These are phyloP conservation scores for Steinernema carpocapsae DNA, from an alignment of 2,888 invertebrate genomes.

Conservation along the genomic window DNA sequence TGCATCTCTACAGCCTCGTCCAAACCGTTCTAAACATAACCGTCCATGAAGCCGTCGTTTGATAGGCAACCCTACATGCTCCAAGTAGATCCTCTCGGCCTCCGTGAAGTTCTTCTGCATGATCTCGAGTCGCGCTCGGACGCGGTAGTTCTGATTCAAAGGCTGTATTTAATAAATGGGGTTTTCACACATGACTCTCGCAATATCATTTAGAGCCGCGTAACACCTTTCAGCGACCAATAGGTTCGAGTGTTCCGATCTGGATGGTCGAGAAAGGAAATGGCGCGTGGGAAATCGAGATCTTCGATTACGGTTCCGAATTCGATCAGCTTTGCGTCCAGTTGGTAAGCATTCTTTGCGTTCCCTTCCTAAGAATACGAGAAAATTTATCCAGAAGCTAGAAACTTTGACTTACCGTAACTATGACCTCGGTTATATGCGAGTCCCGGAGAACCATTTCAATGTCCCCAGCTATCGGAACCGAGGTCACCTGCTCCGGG, in stretches of 20 bases:
- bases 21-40: constrained; percentile 74
- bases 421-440: constrained; percentile 80
- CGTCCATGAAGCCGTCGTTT: too few relatives aligned
- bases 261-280: constrained; percentile 59
- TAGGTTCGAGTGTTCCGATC: constrained; percentile 74
- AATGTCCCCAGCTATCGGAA: constrained; percentile 82
- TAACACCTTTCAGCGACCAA: constrained; percentile 80
- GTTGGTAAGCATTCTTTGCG: constrained; percentile 76
- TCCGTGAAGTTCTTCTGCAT: constrained; percentile 84
- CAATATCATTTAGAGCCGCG: constrained; percentile 87
- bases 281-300: constrained; percentile 78
- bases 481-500: constrained; percentile 81
- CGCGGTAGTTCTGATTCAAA: constrained; percentile 75
- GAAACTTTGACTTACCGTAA: constrained; percentile 66
- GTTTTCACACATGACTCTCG: constrained; percentile 74
- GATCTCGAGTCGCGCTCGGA: constrained; percentile 85
- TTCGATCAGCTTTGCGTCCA: constrained; percentile 87
- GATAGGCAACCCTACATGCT: constrained; percentile 74
- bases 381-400: neutral
- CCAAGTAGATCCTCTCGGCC: constrained; percentile 89
- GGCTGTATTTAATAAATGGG: too few relatives aligned
- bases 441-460: constrained; percentile 79
- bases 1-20: constrained; percentile 90
- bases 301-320: constrained; percentile 92
- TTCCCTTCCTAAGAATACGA: constrained; percentile 65